These are phyloP conservation scores for Corythornis cristatus DNA, from an alignment of 2,113 vertebrate genomes.

Conservation along the genomic window DNA sequence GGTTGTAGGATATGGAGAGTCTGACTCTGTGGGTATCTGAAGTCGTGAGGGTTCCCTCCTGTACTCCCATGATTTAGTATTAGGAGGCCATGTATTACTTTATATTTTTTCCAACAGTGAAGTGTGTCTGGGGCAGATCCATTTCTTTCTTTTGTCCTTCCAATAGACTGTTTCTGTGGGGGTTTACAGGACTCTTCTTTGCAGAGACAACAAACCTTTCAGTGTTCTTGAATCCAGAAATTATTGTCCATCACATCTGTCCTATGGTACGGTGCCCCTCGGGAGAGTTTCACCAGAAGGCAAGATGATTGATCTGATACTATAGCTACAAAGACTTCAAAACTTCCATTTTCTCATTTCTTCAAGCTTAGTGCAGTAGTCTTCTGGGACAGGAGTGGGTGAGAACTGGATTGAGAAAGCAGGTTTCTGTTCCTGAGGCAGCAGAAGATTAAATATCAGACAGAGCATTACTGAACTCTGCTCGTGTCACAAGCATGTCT, in stretches of 20 bases:
- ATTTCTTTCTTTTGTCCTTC: neutral
- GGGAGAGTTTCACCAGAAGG: neutral
- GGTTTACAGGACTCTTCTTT: neutral
- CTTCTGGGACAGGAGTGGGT: neutral
- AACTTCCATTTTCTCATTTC: neutral
- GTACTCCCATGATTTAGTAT: neutral
- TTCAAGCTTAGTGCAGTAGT: neutral
- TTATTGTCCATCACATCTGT: neutral
- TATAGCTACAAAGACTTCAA: neutral
- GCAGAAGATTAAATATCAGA: constrained; percentile 13
- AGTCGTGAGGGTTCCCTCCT: neutral
- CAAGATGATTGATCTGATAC: neutral
- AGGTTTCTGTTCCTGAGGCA: neutral
- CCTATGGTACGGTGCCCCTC: neutral
- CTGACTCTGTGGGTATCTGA: neutral
- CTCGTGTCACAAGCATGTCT: neutral
- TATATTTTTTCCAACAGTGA: neutral
- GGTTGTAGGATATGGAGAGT: neutral
- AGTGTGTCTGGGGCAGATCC: neutral
- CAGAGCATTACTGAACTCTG: neutral
- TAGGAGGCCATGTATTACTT: neutral
- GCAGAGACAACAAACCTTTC: neutral
- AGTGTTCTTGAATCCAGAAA: neutral
- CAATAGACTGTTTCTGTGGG: neutral
- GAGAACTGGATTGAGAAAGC: neutral